A percentile compares a stretch with the other conserved stretches of the same genome.
These are phyloP conservation scores for Steinernema khuongi DNA, from an alignment of 1,140 invertebrate genomes.

Conservation along the genomic window DNA sequence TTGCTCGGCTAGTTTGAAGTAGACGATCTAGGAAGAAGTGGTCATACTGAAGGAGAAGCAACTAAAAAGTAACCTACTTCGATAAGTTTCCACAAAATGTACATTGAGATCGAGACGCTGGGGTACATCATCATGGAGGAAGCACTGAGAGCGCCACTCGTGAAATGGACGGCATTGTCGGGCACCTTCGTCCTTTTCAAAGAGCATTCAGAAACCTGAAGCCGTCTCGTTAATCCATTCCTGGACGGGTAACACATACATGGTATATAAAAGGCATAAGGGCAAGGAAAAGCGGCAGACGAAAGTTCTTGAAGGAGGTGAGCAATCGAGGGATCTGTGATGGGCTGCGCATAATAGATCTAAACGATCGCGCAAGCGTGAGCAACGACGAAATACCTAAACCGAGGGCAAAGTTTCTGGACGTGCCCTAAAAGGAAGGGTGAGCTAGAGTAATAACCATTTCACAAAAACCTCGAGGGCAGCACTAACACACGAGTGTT, in stretches of 20 bases:
- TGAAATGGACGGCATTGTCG: constrained; percentile 24
- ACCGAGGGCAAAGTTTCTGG: constrained; percentile 38
- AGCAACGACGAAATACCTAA: constrained; percentile 26
- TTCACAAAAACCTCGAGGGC: constrained; percentile 27
- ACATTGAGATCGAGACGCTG: constrained; percentile 50
- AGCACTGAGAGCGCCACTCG: constrained; percentile 25
- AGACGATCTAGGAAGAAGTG: constrained; percentile 39
- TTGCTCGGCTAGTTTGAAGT: constrained; percentile 41
- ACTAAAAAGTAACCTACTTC: constrained; percentile 38
- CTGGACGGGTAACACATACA: constrained; percentile 22
- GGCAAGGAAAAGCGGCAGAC: constrained; percentile 43
- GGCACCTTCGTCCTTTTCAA: constrained; percentile 25
- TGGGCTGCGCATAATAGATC: constrained; percentile 27
- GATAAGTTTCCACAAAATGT: constrained; percentile 53
- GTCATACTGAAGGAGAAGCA: not conserved
- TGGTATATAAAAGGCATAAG: constrained; percentile 48
- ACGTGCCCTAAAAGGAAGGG: constrained; percentile 27
- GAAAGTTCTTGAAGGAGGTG: constrained; percentile 24
- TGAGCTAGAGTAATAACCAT: not conserved
- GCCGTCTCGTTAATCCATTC: not conserved
- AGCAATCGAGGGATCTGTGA: constrained; percentile 21
- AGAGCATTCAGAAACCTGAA: constrained; percentile 31
- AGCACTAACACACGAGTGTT: constrained; percentile 42
- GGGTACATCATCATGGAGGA: constrained; percentile 41
- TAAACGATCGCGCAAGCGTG: constrained; percentile 22